A percentile compares a stretch with the other conserved stretches of the same genome.
Evolutionary conservation across 1,140 invertebrate genomes (phyloP).

Genomic region (Trichonephila inaurata): DNA sequence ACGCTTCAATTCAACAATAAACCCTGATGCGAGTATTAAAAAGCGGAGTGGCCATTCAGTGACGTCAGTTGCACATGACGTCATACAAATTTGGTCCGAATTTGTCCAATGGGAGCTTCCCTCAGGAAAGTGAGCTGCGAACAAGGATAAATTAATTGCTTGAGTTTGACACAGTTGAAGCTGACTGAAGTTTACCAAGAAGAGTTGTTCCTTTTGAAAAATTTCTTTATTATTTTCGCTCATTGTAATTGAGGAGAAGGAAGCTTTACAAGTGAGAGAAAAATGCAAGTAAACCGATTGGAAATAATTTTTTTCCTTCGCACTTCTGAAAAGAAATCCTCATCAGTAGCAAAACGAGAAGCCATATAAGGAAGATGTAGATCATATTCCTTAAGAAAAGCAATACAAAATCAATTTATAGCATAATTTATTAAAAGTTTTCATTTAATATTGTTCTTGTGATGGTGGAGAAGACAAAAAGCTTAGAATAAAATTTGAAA

Average conservation of each 20-base stretch:
- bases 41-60: constrained; percentile 39
- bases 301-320: background rate
- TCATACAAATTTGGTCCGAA: constrained; percentile 27
- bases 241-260: background rate
- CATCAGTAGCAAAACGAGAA: background rate
- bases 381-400: too few relatives aligned
- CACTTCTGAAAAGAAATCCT: background rate
- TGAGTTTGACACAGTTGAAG: constrained; percentile 52
- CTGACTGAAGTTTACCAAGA: constrained; percentile 10
- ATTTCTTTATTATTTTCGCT: constrained; percentile 24
- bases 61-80: constrained; percentile 28
- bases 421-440: too few relatives aligned
- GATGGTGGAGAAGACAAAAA: too few relatives aligned
- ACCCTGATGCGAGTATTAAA: constrained; percentile 17
- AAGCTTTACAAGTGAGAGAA: background rate
- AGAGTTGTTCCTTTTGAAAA: constrained; percentile 1
- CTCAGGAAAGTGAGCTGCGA: constrained; percentile 15
- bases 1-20: too few relatives aligned
- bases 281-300: background rate
- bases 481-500: too few relatives aligned
- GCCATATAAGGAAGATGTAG: background rate
- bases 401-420: too few relatives aligned
- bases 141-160: constrained; percentile 70
- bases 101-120: constrained; percentile 46
- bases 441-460: too few relatives aligned